Conservation (phyloP, 2,888 invertebrate species). For the Eueremaeus valkanovi region DNA sequence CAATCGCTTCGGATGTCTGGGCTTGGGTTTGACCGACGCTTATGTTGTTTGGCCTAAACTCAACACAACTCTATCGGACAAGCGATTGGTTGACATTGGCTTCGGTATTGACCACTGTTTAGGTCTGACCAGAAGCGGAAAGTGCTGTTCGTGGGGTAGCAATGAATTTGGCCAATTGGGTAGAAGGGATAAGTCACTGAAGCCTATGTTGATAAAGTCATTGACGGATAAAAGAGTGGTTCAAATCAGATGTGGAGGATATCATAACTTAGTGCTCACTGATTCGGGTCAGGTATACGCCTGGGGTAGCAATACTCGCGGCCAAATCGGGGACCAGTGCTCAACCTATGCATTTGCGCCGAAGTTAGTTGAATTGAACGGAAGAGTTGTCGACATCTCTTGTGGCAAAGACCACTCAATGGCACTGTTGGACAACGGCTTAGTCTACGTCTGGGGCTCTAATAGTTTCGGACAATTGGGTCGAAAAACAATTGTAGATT, state of each 20-base stretch:
- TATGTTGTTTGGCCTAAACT: not conserved
- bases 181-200: not conserved
- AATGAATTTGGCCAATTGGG: not conserved
- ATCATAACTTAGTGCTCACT: not conserved
- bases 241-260: not conserved
- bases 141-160: not conserved
- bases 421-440: constrained; percentile 61
- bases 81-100: not conserved
- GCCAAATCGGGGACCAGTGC: not conserved
- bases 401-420: constrained; percentile 84
- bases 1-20: constrained; percentile 1
- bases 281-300: not conserved
- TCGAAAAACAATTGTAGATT: constrained; percentile 39
- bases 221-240: not conserved
- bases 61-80: not conserved
- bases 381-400: constrained; percentile 57
- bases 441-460: constrained; percentile 86
- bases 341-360: not conserved
- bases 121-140: not conserved
- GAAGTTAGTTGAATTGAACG: not conserved
- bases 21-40: not conserved
- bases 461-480: constrained; percentile 83
- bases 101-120: not conserved
- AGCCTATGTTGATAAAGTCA: not conserved
- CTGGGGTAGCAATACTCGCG: not conserved